Percentiles rank a stretch among this genome's conserved stretches.
These are phyloP conservation scores for Pocillopora damicornis DNA, from an alignment of 64 coral and sea anemone genomes.

Conservation along the genomic window DNA sequence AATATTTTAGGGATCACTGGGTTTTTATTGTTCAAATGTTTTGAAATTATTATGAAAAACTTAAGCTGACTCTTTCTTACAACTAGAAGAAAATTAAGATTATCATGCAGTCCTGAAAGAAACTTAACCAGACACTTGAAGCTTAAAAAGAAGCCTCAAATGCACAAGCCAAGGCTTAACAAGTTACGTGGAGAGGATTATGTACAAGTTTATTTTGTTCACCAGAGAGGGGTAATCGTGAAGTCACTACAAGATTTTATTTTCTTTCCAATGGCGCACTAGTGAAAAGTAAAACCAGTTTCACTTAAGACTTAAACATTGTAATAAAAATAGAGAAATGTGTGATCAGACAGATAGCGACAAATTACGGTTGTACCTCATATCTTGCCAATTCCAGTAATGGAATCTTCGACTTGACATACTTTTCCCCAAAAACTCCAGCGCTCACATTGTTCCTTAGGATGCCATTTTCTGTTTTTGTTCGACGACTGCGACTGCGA, in stretches of 20 bases:
- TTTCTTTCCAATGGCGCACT: not conserved
- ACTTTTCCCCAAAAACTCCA: not conserved
- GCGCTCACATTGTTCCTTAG: not conserved
- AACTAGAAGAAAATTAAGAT: too few species aligned
- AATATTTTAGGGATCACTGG: not conserved
- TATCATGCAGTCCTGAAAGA: too few species aligned
- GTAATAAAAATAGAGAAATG: not conserved
- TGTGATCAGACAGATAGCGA: not conserved
- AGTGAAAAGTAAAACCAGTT: not conserved
- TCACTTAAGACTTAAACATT: not conserved
- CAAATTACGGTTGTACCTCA: not conserved
- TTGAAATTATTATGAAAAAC: too few species aligned
- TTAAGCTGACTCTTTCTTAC: not conserved
- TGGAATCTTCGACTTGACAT: not conserved
- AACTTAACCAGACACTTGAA: too few species aligned
- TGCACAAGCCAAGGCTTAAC: too few species aligned
- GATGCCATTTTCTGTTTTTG: not conserved
- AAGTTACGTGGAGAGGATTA: too few species aligned
- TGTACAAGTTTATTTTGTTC: too few species aligned
- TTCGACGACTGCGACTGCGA: not conserved
- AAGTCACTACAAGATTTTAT: too few species aligned
- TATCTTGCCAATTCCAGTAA: not conserved
- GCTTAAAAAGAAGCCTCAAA: too few species aligned
- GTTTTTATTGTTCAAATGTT: not conserved
- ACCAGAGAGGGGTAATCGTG: too few species aligned